Base-by-base conservation (phyloP, 2,888 invertebrate genomes). In the Polia nebulosa region DNA sequence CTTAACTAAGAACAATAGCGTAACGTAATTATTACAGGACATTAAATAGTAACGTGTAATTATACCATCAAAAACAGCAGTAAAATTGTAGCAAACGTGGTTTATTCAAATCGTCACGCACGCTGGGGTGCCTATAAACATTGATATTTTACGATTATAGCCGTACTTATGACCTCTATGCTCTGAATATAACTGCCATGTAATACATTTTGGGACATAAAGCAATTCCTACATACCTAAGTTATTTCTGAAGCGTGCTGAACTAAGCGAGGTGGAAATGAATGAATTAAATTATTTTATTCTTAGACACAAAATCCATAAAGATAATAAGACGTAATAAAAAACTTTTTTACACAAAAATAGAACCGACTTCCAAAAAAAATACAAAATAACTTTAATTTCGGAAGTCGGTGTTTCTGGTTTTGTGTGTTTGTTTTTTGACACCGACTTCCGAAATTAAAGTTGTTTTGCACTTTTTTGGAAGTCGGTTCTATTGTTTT, bases 71-170 rank as follows among this genome's bases (percentile, higher is more conserved):
- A 83, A 67, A 80, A 76, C 65, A 68, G 74, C 74, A 72, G 63
- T 85, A 87, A 87, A 85, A 84, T 65, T 67, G 77, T 83, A 78
- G 64, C 65, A 56, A 65, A 49, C 59, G 52, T 61, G 67, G 72
- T 81, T 88, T 85, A 88, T 87, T 85, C 70, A 80, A 82, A 85
- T 80, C 82, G 87, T 85, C 89, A 89, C 87, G 89, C 86, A 85
- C 75, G 72, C 72, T 51, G 53, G 72, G 72, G 65, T 59, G 62
- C 53, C 72, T 62, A 77, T 86, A 85, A 85, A 87, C 77, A 76
- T 76, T 74, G 75, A 76, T 83, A 82, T 83, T 87, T 78, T 86
- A 88, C 75, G 80, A 81, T 83, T 81, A 84, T 82, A 61, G 49
- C 73, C 52, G 45, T 36, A 72, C 63, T 77, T 74, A 70, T 62